Evolutionary conservation across 2,888 invertebrate genomes (phyloP), one percentile per base, ranked within the genome.

Genomic region (Sceliomorpha sp.): DNA sequence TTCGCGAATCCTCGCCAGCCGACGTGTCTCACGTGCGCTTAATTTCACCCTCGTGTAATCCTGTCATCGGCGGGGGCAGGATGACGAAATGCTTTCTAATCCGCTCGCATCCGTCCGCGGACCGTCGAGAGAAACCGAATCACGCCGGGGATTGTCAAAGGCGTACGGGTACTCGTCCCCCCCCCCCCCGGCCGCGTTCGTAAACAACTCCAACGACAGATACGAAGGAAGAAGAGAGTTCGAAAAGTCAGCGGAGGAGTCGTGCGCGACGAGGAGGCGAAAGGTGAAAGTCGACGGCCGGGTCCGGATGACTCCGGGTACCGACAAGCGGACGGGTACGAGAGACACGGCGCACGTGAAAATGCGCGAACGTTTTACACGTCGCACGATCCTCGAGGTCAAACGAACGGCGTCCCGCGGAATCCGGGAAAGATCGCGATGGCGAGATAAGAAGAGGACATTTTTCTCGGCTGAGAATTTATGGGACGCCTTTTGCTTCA

Each of bases 201-300:
- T n/a, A n/a, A n/a, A n/a, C n/a, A 15, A 8, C 39, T n/a, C n/a
- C n/a, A n/a, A n/a, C 20, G 26, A 15, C 39, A 37, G 37, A 15
- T 36, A 9, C 44, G 20, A 20, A 9, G 69, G 64, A 53, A 9
- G 69, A 67, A 53, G 73, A 73, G 77, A 76, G 83, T 76, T 82
- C 78, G 79, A 75, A 69, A 74, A 79, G 79, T 75, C 75, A 78
- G 74, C 73, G 59, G 59, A 50, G 60, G 79, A 78, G 77, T 79
- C 77, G 76, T 76, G 80, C 67, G 56, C 69, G 45, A 53, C 70
- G 80, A 87, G 86, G 80, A 87, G 86, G 87, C 82, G 86, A 88
- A 88, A 88, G 87, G 87, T 87, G 87, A 88, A 88, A 88, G 87
- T 85, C 80, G 79, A n/a, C 77, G 58, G 62, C 68, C 29, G 39